A percentile compares a stretch with the other conserved stretches of the same genome.
Conservation (phyloP, 1,140 invertebrate species). For the Lepidurus apus region DNA sequence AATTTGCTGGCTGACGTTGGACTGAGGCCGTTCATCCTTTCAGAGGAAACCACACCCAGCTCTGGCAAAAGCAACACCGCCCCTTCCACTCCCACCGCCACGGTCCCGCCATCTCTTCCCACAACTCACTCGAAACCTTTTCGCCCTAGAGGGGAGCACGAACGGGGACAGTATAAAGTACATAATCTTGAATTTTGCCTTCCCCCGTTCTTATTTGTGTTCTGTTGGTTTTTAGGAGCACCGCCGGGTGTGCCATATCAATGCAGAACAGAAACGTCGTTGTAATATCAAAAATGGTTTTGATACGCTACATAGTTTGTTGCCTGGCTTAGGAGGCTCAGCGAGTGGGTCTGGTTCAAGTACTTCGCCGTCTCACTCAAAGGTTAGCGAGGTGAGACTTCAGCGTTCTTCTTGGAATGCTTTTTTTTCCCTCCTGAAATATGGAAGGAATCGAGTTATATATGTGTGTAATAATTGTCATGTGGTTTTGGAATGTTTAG, state of each 20-base stretch:
- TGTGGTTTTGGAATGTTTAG: conserved; percentile 43
- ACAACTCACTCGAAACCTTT: conserved; percentile 41
- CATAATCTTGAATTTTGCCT: background rate
- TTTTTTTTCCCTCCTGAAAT: background rate
- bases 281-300: conserved; percentile 98
- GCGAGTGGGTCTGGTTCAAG: conserved; percentile 15
- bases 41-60: conserved; percentile 23
- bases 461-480: background rate
- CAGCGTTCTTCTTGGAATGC: background rate
- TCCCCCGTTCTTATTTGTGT: background rate
- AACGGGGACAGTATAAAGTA: conserved; percentile 44
- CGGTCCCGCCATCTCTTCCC: conserved; percentile 38
- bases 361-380: conserved; percentile 25
- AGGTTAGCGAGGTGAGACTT: conserved; percentile 26
- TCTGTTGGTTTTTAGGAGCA: conserved; percentile 50
- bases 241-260: conserved; percentile 78
- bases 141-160: conserved; percentile 41
- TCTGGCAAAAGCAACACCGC: conserved; percentile 30
- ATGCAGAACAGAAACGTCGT: conserved; percentile 94
- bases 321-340: conserved; percentile 53
- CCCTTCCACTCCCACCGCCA: conserved; percentile 39
- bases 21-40: background rate
- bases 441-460: background rate
- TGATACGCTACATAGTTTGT: conserved; percentile 86
- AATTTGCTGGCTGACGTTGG: conserved; percentile 18